Evolutionary conservation across 1,140 invertebrate species (phyloP).

Genomic region (Portunus trituberculatus): DNA sequence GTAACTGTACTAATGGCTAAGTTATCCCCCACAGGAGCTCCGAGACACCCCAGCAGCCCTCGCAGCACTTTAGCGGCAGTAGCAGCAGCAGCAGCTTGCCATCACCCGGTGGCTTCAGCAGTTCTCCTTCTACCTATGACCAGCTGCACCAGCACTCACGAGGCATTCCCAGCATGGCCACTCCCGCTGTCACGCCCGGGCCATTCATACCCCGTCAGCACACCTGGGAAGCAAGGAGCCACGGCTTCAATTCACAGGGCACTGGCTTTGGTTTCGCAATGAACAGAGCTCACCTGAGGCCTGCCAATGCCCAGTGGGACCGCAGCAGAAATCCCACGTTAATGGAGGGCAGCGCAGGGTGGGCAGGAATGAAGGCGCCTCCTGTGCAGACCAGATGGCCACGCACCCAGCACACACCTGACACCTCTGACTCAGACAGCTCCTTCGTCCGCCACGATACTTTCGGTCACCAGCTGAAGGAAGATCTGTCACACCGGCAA

Average conservation of each 20-base stretch:
- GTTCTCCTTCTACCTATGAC: neutral
- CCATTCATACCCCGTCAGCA: neutral
- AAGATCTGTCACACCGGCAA: neutral
- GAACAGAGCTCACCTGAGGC: neutral
- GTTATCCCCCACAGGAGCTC: neutral
- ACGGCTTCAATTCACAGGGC: neutral
- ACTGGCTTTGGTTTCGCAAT: neutral
- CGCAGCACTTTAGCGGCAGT: neutral
- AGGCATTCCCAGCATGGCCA: neutral
- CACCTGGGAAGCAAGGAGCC: neutral
- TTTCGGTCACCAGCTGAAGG: conserved; percentile 1
- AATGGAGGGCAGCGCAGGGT: neutral
- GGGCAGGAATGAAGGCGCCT: neutral
- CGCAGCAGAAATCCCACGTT: neutral
- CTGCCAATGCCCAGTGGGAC: neutral
- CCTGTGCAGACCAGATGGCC: neutral
- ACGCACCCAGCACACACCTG: neutral
- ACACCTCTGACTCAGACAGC: neutral
- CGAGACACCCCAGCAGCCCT: neutral
- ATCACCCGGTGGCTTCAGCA: neutral
- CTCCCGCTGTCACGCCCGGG: neutral
- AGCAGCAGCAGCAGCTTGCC: conserved; percentile 9
- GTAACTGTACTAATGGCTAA: neutral
- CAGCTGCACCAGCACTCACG: neutral
- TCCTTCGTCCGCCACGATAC: conserved; percentile 3